Base-by-base conservation (phyloP, 1,140 invertebrate genomes). In the Agrilus planipennis region DNA sequence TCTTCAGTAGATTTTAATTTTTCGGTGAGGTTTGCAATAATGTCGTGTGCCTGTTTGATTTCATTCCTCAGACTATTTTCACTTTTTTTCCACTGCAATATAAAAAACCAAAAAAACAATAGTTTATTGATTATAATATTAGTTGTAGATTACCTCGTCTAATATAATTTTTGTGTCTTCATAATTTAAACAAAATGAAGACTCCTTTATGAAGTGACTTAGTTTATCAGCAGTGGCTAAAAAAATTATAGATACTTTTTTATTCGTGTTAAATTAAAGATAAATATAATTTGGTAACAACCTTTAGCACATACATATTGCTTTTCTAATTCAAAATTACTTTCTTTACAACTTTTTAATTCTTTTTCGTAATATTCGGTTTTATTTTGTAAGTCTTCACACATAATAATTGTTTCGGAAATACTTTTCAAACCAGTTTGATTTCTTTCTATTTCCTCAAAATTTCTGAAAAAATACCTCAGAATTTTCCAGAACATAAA, bases 51-150 rank as follows among this genome's bases (percentile, higher is more conserved):
- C 4, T 4, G 3, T 6, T 20, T 3, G 6, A 18, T 18, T 34
- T 34, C 15, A 5, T 34, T n/a, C 3, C 15, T 34, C 15, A 20
- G 20, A 7, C 4, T n/a, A 5, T 34, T 4, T 3, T 14, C 19
- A 17, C 15, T n/a, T 5, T 4, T 15, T 3, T 34, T 15, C 32
- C 32, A 34, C 32, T 34, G 14, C 15, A 32, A 32, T 9, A 9
- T n/a, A 6, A 32, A 32, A 32, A 14, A 32, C 15, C 14, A 14
- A 9, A 32, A 7, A 7, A 9, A 27, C 12, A 27, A 9, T 27
- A 32, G 14, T 16, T 32, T 32, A 32, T n/a, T n/a, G 14, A 32
- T 32, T 5, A 32, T 32, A 9, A 14, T 32, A 32, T 32, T n/a
- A 32, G 12, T 27, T 9, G 23, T 12, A 5, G 22, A 7, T 10